Conservation (phyloP, 2,113 vertebrate genomes). For the Labeo catla region DNA sequence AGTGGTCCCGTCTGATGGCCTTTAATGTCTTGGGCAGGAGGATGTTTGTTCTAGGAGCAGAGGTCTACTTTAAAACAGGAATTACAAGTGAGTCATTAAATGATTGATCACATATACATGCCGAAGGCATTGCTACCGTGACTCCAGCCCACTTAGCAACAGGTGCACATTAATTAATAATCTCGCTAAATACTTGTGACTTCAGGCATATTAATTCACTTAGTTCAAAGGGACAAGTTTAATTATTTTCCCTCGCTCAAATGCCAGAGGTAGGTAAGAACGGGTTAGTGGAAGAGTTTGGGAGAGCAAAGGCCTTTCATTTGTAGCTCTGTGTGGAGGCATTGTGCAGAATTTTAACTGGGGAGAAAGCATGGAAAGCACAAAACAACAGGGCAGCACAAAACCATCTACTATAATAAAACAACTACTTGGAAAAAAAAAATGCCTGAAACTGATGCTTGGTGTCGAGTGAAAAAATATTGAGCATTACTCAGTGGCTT, state of each 20-base stretch:
- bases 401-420: slow-evolving; percentile 40
- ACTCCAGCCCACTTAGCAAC: slow-evolving; percentile 2
- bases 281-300: neutral
- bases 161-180: slow-evolving; percentile 42
- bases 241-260: slow-evolving; percentile 17
- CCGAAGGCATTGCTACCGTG: neutral
- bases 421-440: slow-evolving; percentile 12
- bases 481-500: slow-evolving; percentile 22
- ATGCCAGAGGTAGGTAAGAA: slow-evolving; percentile 22
- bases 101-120: slow-evolving; percentile 29
- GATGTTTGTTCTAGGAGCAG: neutral
- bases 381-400: slow-evolving; percentile 32
- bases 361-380: slow-evolving; percentile 11
- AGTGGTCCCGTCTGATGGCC: slow-evolving; percentile 2
- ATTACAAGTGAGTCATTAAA: neutral
- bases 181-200: slow-evolving; percentile 38
- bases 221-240: neutral
- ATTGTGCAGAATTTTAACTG: slow-evolving; percentile 43
- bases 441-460: slow-evolving; percentile 4
- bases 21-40: neutral
- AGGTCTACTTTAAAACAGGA: slow-evolving; percentile 4
- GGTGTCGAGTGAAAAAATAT: slow-evolving; percentile 15
- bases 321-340: slow-evolving; percentile 3
- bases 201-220: slow-evolving; percentile 27
- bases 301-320: slow-evolving; percentile 26